Evolutionary conservation across 2,888 invertebrate genomes (phyloP).

Genomic region (Brenthis daphne): DNA sequence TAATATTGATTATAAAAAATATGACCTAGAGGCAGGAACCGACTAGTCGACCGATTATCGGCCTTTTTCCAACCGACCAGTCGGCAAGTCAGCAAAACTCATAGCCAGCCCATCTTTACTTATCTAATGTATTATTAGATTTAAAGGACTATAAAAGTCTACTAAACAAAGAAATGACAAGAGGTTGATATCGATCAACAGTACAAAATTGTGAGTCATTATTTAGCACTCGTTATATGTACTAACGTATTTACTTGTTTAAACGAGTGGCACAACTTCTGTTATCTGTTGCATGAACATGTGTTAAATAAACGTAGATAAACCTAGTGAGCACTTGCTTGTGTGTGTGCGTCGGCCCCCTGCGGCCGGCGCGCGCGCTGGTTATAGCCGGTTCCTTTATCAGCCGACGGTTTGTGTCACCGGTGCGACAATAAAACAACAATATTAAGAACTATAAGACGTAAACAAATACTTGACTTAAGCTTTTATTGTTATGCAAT

Average conservation of each 20-base stretch:
- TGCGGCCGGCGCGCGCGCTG: constrained; percentile 68
- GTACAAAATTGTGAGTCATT: constrained; percentile 58
- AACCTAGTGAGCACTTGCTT: constrained; percentile 31
- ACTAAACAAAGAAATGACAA: constrained; percentile 21
- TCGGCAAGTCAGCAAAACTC: too few species aligned
- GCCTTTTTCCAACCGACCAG: too few species aligned
- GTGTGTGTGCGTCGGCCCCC: constrained; percentile 62
- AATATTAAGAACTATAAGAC: constrained; percentile 31
- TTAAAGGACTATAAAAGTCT: not conserved
- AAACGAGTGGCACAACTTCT: constrained; percentile 50
- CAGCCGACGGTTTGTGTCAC: constrained; percentile 58
- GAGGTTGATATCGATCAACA: constrained; percentile 39
- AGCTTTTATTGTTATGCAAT: constrained; percentile 52
- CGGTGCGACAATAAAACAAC: constrained; percentile 46
- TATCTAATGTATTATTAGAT: not conserved
- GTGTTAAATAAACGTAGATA: constrained; percentile 37
- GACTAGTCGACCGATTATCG: too few species aligned
- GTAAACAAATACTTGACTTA: constrained; percentile 35
- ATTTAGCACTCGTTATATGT: constrained; percentile 43
- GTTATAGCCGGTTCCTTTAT: constrained; percentile 73
- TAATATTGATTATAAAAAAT: too few species aligned
- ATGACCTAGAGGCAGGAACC: too few species aligned
- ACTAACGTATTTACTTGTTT: constrained; percentile 43
- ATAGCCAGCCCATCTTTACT: too few species aligned
- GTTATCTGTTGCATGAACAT: constrained; percentile 57